A percentile compares a stretch with the other conserved stretches of the same genome.
phyloP scores from a whole-genome alignment of 2,797 vertebrate species.

The Steatocranus sp. region DNA sequence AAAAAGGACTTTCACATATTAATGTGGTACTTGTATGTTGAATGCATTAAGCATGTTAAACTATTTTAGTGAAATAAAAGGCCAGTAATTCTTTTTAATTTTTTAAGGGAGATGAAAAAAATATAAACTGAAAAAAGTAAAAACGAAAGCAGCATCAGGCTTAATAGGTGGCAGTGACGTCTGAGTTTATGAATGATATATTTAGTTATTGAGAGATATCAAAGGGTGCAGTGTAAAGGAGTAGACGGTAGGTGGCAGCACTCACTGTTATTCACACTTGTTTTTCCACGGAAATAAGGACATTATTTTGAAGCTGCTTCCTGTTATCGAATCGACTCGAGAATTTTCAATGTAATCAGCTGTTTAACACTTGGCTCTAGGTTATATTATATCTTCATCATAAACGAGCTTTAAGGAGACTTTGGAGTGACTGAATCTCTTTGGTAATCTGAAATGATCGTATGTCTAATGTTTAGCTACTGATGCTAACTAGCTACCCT shows the following conservation, averaged over 20 bases:
- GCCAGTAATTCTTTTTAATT: accelerated
- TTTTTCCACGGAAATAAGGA: neutral
- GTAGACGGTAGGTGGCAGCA: conserved; percentile 19
- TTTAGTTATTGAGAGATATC: neutral
- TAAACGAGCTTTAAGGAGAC: neutral
- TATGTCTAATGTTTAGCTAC: neutral
- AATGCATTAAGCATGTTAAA: neutral
- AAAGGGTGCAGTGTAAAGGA: neutral
- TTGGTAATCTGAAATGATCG: accelerated
- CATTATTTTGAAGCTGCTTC: neutral
- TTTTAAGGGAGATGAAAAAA: neutral
- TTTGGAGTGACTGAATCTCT: accelerated
- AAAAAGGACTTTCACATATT: neutral
- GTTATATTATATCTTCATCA: neutral
- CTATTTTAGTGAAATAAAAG: neutral
- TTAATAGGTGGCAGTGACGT: neutral
- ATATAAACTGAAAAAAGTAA: neutral
- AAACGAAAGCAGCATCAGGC: neutral
- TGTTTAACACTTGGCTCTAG: neutral
- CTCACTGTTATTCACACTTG: neutral
- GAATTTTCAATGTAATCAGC: neutral
- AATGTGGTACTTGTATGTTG: neutral
- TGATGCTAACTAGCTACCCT: neutral
- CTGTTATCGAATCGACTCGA: too few relatives aligned
- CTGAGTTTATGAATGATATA: neutral